These are phyloP conservation scores for Eciton burchellii DNA, from an alignment of 1,140 invertebrate genomes.

Conservation along the genomic window DNA sequence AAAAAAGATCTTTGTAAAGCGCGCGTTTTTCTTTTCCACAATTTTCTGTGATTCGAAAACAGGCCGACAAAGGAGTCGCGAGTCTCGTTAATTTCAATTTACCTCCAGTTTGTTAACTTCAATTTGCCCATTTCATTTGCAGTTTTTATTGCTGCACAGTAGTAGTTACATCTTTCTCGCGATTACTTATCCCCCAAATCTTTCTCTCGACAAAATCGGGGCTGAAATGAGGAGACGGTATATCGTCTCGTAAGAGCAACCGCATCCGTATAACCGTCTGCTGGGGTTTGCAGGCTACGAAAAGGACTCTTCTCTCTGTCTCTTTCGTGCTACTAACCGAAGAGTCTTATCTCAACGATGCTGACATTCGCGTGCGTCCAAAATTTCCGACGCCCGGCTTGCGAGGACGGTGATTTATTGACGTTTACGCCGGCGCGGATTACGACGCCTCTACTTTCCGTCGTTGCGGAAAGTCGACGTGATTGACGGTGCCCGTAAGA, in stretches of 20 bases:
- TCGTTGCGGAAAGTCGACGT: slow-evolving; percentile 30
- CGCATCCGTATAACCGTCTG: not conserved
- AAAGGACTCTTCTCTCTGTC: not conserved
- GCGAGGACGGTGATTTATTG: slow-evolving; percentile 36
- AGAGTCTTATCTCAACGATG: slow-evolving; percentile 37
- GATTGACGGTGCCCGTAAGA: slow-evolving; percentile 36
- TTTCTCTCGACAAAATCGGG: not conserved
- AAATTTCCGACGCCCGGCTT: slow-evolving; percentile 19
- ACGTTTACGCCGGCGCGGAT: slow-evolving; percentile 31
- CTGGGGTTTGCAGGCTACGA: not conserved
- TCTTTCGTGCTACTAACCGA: not conserved
- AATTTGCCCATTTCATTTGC: not conserved
- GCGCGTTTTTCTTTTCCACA: too few species aligned
- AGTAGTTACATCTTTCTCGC: not conserved
- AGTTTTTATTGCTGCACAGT: not conserved
- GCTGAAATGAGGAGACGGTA: not conserved
- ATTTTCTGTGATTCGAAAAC: not conserved
- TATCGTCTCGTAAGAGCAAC: too few species aligned
- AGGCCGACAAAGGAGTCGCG: not conserved
- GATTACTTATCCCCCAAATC: not conserved
- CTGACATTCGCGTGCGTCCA: slow-evolving; percentile 6
- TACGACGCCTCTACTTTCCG: slow-evolving; percentile 39
- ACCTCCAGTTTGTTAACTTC: not conserved
- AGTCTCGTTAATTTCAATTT: not conserved
- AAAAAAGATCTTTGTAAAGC: too few species aligned